Conservation (phyloP, 2,888 invertebrate species). For the Leptothorax acervorum region DNA sequence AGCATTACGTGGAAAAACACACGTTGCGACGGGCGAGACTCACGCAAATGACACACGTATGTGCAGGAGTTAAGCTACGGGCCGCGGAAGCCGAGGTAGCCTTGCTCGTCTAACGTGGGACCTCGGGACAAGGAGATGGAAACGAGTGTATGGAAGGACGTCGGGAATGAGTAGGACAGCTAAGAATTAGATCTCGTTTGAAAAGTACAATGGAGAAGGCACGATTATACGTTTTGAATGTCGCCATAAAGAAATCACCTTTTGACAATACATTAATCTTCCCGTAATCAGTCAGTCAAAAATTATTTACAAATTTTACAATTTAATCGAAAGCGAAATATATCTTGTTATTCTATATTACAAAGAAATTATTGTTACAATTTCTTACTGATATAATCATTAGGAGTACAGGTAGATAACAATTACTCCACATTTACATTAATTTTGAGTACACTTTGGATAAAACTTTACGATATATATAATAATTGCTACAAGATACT, state of each 20-base stretch:
- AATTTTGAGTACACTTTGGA: neutral
- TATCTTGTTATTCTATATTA: neutral
- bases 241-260: neutral
- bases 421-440: neutral
- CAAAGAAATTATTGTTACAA: neutral
- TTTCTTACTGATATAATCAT: neutral
- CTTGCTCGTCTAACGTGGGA: conserved; percentile 34
- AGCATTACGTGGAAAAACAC: conserved; percentile 76
- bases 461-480: neutral
- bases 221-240: conserved; percentile 8
- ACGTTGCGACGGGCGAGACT: conserved; percentile 63
- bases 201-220: conserved; percentile 22
- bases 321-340: neutral
- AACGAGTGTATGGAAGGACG: conserved; percentile 25
- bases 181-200: conserved; percentile 61
- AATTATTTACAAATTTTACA: neutral
- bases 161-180: conserved; percentile 12
- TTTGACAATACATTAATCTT: neutral
- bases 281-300: neutral
- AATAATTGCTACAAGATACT: neutral
- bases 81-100: conserved; percentile 35
- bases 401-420: neutral
- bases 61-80: conserved; percentile 56
- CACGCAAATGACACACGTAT: conserved; percentile 67
- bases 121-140: conserved; percentile 24